These are phyloP conservation scores for Gymnocheta viridis DNA, from an alignment of 2,888 invertebrate species.

Conservation along the genomic window DNA sequence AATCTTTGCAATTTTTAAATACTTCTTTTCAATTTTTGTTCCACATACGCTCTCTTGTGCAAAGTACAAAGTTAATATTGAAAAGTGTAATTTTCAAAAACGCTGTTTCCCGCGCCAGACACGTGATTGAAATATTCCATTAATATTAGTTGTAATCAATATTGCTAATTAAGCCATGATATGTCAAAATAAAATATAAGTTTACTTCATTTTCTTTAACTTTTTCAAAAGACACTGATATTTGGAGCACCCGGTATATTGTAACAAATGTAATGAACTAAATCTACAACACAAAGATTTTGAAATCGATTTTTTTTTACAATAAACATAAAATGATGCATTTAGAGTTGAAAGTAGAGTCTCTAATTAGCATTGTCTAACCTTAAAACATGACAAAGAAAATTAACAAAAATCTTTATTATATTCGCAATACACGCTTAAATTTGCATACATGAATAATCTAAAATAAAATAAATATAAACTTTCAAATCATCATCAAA, in stretches of 20 bases:
- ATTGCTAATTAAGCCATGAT: no score
- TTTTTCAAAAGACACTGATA: no score
- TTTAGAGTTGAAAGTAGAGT: not conserved
- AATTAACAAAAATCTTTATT: not conserved
- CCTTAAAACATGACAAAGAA: conserved; percentile 5
- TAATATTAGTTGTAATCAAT: no score
- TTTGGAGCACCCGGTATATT: not conserved
- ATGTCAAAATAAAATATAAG: no score
- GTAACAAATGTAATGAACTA: not conserved
- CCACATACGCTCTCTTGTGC: no score
- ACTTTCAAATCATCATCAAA: conserved; percentile 27
- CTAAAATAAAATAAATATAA: conserved; percentile 14
- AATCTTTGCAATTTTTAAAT: no score
- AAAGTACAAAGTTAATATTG: no score
- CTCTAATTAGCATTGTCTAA: conserved; percentile 7
- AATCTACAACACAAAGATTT: not conserved
- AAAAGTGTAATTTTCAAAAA: no score
- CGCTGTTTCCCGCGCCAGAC: no score
- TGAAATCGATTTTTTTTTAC: not conserved
- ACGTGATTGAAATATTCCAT: no score
- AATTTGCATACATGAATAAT: conserved; percentile 31
- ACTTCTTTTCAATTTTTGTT: no score
- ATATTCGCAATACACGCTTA: not conserved
- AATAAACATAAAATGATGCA: not conserved
- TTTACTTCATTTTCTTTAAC: no score